Percentiles rank a stretch among this genome's conserved stretches.
phyloP scores from a whole-genome alignment of 2,888 invertebrate genomes.

The Pristionchus mayeri region DNA sequence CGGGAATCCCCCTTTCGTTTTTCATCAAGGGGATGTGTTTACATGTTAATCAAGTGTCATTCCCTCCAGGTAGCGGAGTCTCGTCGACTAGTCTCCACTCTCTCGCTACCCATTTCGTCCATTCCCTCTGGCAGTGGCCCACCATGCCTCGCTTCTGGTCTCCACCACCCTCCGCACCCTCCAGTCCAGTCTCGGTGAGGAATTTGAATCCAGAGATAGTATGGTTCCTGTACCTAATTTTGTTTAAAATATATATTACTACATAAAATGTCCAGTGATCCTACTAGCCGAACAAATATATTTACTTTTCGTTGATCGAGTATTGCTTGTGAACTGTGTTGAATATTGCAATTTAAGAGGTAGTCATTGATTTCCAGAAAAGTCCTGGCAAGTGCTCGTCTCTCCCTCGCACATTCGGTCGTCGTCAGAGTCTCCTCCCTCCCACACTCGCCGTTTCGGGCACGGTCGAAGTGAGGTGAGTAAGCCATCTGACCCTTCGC shows the following conservation, averaged over 20 bases:
- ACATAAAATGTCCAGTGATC: no score
- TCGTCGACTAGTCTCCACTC: constrained; percentile 31
- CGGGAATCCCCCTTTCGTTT: no score
- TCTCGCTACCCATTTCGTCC: constrained; percentile 21
- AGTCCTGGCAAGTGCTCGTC: constrained; percentile 51
- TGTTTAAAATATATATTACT: no score
- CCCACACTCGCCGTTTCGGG: constrained; percentile 92
- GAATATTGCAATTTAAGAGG: no score
- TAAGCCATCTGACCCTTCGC: background rate
- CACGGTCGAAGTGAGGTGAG: constrained; percentile 83
- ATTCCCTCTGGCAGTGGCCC: background rate
- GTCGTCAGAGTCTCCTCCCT: constrained; percentile 72
- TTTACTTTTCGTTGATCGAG: no score
- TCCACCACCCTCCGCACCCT: constrained; percentile 36
- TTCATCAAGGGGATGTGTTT: no score
- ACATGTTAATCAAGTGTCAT: no score
- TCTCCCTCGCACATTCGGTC: constrained; percentile 47
- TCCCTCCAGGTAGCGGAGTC: constrained; percentile 47
- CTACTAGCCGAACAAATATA: no score
- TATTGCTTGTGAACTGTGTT: no score
- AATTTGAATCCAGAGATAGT: no score
- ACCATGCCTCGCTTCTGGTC: constrained; percentile 44
- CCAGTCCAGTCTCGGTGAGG: constrained; percentile 24
- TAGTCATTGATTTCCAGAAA: no score
- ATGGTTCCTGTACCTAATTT: no score